Evolutionary conservation across 2,797 vertebrate species (phyloP), one percentile per base, ranked within the genome.

Genomic region (Odontamblyopus lacepedii): DNA sequence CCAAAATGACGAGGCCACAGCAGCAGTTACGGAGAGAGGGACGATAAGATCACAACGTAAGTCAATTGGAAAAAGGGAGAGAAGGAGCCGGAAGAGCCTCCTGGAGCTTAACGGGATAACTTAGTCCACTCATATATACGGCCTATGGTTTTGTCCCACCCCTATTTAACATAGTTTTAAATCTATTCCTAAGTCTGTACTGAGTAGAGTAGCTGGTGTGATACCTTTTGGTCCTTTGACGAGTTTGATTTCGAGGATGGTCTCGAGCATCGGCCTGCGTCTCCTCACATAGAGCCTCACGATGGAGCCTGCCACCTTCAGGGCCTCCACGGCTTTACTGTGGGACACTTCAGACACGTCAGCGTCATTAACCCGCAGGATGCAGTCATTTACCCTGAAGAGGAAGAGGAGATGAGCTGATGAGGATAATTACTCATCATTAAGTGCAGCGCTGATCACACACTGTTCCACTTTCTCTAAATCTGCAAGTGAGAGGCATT

Each of bases 211-310:
- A 44, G 38, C 32, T 23, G 6, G n/a, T 65, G 0, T 32, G 30
- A 5, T 93, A 99, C 97, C 97, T 96, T 98, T 98, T 80, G 97
- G 97, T 82, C 97, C 97, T 94, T 99, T 99, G 87, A 96, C 94
- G 77, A 99, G 93, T 91, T 98, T 98, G 88, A 98, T 97, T 89
- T 99, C 97, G 35, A 96, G 94, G 26, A 98, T 93, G 1, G 97
- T 98, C 91, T 99, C 97, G 81, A 98, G 91, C 92, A 98, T 97
- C 2, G 97, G 97, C 81, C 97, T 93, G 60, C 97, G 95, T 78
- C 97, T 93, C 5, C 97, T 95, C 19, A 99, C 96, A 0, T 98
- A 98, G 48, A 99, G 91, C 0, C 95, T 91, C 5, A 99, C 97
- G 0, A 98, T 97, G 23, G 97, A 99, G 1, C 97, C 97, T 0